Conservation (phyloP, 2,113 vertebrate genomes). For the Anoura caudifer region DNA sequence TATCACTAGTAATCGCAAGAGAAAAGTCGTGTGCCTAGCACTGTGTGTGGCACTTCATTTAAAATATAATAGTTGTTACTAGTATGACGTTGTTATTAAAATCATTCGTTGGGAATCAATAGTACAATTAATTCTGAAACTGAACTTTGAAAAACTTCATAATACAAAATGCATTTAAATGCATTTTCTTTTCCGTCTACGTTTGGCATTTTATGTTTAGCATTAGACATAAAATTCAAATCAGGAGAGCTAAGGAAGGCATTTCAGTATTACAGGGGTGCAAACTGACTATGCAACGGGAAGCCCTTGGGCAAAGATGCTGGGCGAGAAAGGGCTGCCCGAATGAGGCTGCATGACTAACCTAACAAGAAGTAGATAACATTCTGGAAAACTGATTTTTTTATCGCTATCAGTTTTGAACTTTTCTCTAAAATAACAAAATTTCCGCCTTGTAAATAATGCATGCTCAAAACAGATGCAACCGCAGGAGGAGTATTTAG, state of each 20-base stretch:
- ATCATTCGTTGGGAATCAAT: neutral
- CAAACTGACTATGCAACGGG: neutral
- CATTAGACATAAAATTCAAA: neutral
- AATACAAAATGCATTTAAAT: neutral
- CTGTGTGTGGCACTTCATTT: neutral
- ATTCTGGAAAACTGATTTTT: conserved; percentile 5
- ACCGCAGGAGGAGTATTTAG: neutral
- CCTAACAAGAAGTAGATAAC: neutral
- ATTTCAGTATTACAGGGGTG: neutral
- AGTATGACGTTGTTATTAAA: neutral
- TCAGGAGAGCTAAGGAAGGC: neutral
- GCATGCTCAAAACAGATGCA: conserved; percentile 12
- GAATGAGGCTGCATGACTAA: neutral
- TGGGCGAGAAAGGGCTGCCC: neutral
- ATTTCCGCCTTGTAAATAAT: conserved; percentile 31
- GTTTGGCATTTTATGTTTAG: neutral
- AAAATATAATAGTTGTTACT: neutral
- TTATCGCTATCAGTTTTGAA: neutral
- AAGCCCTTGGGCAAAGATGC: neutral
- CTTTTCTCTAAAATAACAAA: conserved; percentile 37
- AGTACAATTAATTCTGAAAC: conserved; percentile 29
- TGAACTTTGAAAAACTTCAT: neutral
- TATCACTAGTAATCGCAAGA: neutral
- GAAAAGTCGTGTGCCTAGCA: neutral
- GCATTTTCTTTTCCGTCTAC: neutral